phyloP scores from a whole-genome alignment of 1,140 invertebrate species.

The Drosophila chauvacae region DNA sequence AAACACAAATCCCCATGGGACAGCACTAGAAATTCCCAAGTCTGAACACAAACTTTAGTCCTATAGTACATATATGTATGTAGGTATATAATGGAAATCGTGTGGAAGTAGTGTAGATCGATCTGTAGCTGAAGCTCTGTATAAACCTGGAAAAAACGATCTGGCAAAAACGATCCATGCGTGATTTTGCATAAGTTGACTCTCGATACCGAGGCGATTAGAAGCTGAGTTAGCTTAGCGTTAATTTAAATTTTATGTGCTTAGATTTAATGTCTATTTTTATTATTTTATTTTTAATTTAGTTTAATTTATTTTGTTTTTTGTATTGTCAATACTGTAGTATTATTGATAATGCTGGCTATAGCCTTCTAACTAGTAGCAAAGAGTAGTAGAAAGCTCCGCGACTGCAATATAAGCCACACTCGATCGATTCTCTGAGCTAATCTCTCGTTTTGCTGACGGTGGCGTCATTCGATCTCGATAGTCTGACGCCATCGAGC shows the following conservation, averaged over 20 bases:
- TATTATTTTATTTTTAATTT: not conserved
- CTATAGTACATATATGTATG: too few relatives aligned
- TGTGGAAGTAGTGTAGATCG: not conserved
- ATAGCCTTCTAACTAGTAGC: not conserved
- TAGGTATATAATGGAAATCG: not conserved
- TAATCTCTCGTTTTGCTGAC: slow-evolving; percentile 24
- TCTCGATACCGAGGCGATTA: not conserved
- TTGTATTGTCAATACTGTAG: not conserved
- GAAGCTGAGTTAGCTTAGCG: not conserved
- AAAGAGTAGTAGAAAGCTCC: not conserved
- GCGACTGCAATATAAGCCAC: not conserved
- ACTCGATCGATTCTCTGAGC: slow-evolving; percentile 17
- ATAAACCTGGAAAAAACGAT: too few relatives aligned
- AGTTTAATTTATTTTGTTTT: not conserved
- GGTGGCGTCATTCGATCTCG: slow-evolving; percentile 30
- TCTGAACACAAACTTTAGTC: not conserved
- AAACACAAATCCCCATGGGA: not conserved
- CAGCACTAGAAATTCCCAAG: not conserved
- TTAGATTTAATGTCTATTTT: not conserved
- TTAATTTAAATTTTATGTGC: too few relatives aligned
- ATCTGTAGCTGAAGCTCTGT: not conserved
- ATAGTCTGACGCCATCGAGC: slow-evolving; percentile 28
- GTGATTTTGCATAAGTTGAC: not conserved
- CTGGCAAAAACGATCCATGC: not conserved
- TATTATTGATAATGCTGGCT: not conserved